A percentile compares a stretch with the other conserved stretches of the same genome.
phyloP scores from a whole-genome alignment of 2,888 invertebrate genomes.

The Coremacera marginata region DNA sequence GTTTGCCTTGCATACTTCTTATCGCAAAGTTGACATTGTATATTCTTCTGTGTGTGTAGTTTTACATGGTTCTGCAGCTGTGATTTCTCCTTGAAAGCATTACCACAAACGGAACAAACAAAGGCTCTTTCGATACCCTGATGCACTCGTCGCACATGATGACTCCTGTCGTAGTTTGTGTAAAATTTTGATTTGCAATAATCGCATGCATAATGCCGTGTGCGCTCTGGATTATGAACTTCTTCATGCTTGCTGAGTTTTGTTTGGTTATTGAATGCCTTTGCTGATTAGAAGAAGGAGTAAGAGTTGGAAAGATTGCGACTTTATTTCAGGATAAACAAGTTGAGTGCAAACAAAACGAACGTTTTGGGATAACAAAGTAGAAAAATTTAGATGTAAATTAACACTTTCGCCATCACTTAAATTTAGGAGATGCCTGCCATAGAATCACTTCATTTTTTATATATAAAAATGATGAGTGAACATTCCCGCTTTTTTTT shows the following conservation, averaged over 20 bases:
- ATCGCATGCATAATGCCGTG: conserved; percentile 24
- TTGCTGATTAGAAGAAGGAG: conserved; percentile 5
- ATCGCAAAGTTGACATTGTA: conserved; percentile 41
- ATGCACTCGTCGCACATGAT: conserved; percentile 21
- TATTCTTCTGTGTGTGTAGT: conserved; percentile 35
- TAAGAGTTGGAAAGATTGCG: background rate
- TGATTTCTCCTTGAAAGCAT: conserved; percentile 17
- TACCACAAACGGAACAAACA: conserved; percentile 16
- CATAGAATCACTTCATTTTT: no score
- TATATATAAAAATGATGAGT: no score
- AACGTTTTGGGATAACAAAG: background rate
- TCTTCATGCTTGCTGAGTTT: conserved; percentile 29
- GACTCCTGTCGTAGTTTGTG: conserved; percentile 1
- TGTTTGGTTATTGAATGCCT: background rate
- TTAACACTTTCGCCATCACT: no score
- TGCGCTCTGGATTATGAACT: conserved; percentile 24
- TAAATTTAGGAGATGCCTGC: no score
- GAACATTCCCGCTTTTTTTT: no score
- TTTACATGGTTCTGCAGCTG: conserved; percentile 44
- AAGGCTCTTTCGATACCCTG: background rate
- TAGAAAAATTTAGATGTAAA: no score
- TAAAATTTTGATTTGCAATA: conserved; percentile 29
- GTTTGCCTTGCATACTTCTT: conserved; percentile 45
- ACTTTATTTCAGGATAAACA: background rate
- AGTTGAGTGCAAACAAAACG: conserved; percentile 9